phyloP scores from a whole-genome alignment of 1,140 invertebrate genomes.

The Drosophila novamexicana region DNA sequence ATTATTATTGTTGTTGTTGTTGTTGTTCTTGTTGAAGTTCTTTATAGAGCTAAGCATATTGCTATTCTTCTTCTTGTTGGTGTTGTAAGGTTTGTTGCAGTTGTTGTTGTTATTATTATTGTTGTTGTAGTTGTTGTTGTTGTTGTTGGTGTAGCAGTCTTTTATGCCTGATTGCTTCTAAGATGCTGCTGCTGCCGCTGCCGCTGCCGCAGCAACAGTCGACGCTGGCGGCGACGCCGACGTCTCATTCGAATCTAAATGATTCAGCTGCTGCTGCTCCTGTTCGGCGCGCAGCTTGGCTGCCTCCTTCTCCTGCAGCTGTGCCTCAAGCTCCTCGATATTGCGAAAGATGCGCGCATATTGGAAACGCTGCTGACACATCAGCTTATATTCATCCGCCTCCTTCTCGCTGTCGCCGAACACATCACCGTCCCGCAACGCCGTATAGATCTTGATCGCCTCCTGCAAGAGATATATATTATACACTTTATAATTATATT shows the following conservation, averaged over 20 bases:
- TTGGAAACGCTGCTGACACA: conserved; percentile 90
- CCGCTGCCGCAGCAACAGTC: conserved; percentile 14
- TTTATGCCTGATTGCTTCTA: conserved; percentile 38
- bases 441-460: conserved; percentile 91
- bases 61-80: conserved; percentile 50
- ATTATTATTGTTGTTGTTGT: conserved; percentile 12
- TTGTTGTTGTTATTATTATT: not conserved
- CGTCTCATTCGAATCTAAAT: conserved; percentile 62
- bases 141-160: conserved; percentile 45
- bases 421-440: conserved; percentile 89
- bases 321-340: conserved; percentile 68
- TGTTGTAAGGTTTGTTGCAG: conserved; percentile 31
- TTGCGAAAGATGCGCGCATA: conserved; percentile 89
- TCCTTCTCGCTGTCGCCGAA: conserved; percentile 87
- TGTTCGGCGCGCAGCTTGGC: conserved; percentile 68
- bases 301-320: conserved; percentile 72
- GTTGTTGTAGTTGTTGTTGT: conserved; percentile 16
- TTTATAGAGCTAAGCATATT: conserved; percentile 58
- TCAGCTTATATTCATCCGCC: conserved; percentile 88
- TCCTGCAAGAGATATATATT: conserved; percentile 85
- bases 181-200: conserved; percentile 57
- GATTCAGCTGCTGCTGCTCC: conserved; percentile 72
- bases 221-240: conserved; percentile 17
- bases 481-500: not conserved
- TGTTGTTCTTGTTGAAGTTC: conserved; percentile 22